Evolutionary conservation across 2,797 vertebrate species (phyloP), one percentile per base, ranked within the genome.

Genomic region (Gallinago solitaria): DNA sequence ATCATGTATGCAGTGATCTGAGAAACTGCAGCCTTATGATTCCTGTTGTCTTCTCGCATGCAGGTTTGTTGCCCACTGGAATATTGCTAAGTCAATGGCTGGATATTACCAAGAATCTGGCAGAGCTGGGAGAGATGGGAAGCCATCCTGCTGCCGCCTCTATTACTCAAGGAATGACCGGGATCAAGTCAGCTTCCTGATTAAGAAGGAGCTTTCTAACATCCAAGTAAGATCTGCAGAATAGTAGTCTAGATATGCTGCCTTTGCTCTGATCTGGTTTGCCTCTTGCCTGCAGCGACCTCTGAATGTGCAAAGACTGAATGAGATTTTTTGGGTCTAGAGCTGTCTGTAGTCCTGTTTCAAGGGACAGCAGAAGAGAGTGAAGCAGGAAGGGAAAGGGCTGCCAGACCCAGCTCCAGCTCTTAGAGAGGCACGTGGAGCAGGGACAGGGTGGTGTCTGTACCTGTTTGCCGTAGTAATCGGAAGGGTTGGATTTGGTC

Each of bases 81-180:
- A 99, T 97, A 97, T 99, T n/a, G 99, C 99, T 5, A 99, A 99
- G 93, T 99, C 99, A 4, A 98, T 99, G 98, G 99, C 99, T 87
- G 99, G 99, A 16, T 99, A 99, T 97, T 99, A 99, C 97, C 99
- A 99, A 85, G 99, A 99, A 95, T 99, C 99, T 6, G 99, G 99
- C 71, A 98, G 99, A 87, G 99, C 99, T 1, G 99, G 99, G 24
- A 98, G 99, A 92, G 99, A 99, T 32, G 99, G 99, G 15, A 98
- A 99, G 32, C 98, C 98, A 7, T 99, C 99, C 60, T 98, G 89
- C 90, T 99, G 99, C 94, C 98, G 99, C 39, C 98, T 98, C 2
- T 99, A 99, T 96, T 99, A 99, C 97, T 99, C 99, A 4, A 98
- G 98, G 28, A 98, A 81, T 68, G 99, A 99, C 88, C 97, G 98